Evolutionary conservation across 2,113 vertebrate species (phyloP).

Genomic region (Atractosteus spatula): DNA sequence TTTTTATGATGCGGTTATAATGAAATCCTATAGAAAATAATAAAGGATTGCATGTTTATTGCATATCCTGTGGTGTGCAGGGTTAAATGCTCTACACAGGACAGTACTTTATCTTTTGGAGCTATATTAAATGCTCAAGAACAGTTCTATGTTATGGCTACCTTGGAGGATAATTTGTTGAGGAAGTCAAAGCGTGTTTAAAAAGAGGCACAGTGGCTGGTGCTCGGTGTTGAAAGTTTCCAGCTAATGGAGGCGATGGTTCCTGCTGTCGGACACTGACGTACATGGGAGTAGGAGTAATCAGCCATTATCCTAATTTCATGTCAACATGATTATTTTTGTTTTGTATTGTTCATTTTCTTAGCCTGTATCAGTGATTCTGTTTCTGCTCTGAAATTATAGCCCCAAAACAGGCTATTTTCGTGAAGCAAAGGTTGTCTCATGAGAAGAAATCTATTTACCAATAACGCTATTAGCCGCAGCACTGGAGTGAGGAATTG

Average conservation of each 20-base stretch:
- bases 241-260: background rate
- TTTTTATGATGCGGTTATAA: too few species aligned
- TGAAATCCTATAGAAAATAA: too few species aligned
- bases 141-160: slow-evolving; percentile 51
- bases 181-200: slow-evolving; percentile 14
- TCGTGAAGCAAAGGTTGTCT: background rate
- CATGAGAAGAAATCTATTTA: background rate
- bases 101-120: background rate
- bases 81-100: slow-evolving; percentile 47
- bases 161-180: slow-evolving; percentile 22
- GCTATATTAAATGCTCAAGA: background rate
- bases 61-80: background rate
- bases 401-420: background rate
- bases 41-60: too few species aligned
- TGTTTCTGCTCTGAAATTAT: slow-evolving; percentile 1
- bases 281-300: slow-evolving; percentile 36
- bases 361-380: slow-evolving; percentile 1
- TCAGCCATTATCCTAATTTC: background rate
- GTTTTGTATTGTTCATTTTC: background rate
- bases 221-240: slow-evolving; percentile 12
- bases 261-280: slow-evolving; percentile 26
- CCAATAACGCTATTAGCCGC: background rate
- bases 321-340: slow-evolving; percentile 36
- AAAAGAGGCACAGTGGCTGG: slow-evolving; percentile 20
- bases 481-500: too few species aligned